A percentile compares a stretch with the other conserved stretches of the same genome.
Conservation (phyloP, 2,797 vertebrate genomes). For the Sebastes minor region DNA sequence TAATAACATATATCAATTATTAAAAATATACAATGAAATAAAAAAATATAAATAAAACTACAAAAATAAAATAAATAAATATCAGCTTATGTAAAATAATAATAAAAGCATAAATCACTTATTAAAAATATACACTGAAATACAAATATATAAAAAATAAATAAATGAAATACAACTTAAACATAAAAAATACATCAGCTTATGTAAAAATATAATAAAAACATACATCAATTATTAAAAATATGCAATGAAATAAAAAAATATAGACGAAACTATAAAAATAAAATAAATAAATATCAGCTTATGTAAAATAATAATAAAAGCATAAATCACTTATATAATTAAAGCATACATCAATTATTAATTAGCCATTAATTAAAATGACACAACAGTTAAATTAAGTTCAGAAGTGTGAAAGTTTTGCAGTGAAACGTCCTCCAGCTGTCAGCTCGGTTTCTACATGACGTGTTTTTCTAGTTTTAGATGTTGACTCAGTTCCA, state of each 20-base stretch:
- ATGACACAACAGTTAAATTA: no score
- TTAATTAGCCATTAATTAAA: no score
- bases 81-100: not conserved
- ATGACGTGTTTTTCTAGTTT: slow-evolving; percentile 2
- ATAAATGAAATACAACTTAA: not conserved
- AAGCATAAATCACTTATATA: no score
- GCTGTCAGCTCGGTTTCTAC: not conserved
- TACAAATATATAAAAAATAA: not conserved
- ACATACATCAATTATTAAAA: not conserved
- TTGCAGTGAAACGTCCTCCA: not conserved
- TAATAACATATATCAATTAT: no score
- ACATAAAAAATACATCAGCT: not conserved
- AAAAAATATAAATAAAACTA: not conserved
- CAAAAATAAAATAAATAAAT: not conserved
- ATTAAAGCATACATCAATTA: not conserved
- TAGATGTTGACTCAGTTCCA: slow-evolving; percentile 3
- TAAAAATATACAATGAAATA: not conserved
- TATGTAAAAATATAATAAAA: not conserved
- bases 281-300: not conserved
- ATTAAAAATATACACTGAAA: not conserved
- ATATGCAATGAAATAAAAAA: not conserved
- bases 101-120: not conserved
- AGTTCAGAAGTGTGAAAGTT: no score
- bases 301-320: no score
- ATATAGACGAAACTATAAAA: no score